These are phyloP conservation scores for Nycticorax nycticorax DNA, from an alignment of 2,113 vertebrate genomes.

Conservation along the genomic window DNA sequence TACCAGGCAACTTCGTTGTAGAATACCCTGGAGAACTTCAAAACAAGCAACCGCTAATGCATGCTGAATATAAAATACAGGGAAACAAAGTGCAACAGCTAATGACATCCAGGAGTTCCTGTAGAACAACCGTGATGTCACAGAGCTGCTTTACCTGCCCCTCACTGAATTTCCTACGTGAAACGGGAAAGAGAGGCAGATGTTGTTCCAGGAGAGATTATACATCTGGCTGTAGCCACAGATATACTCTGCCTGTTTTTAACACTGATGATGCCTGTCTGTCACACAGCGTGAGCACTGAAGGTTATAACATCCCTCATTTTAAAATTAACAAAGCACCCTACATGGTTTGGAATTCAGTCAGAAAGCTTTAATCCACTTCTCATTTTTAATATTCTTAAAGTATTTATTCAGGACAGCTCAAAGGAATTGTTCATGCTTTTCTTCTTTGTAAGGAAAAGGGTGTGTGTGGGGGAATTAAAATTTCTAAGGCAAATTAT, in stretches of 20 bases:
- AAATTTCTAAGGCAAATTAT: constrained; percentile 66
- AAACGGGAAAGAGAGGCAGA: not conserved
- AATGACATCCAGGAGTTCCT: constrained; percentile 65
- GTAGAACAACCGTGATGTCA: constrained; percentile 60
- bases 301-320: not conserved
- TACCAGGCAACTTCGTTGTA: constrained; percentile 57
- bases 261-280: rapidly evolving
- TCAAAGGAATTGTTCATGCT: constrained; percentile 38
- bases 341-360: constrained; percentile 4
- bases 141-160: constrained; percentile 17
- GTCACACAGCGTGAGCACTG: not conserved
- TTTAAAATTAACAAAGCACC: constrained; percentile 39
- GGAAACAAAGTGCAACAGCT: constrained; percentile 50
- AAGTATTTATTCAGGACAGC: constrained; percentile 53
- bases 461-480: constrained; percentile 21
- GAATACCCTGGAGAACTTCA: constrained; percentile 65
- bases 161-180: not conserved
- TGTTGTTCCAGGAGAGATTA: not conserved
- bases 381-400: constrained; percentile 52
- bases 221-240: not conserved
- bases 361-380: constrained; percentile 52
- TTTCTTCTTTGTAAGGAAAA: constrained; percentile 60
- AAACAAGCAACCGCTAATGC: constrained; percentile 58
- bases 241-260: not conserved
- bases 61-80: constrained; percentile 41